Conservation (phyloP, 2,113 vertebrate species). For the Oryzias melastigma region DNA sequence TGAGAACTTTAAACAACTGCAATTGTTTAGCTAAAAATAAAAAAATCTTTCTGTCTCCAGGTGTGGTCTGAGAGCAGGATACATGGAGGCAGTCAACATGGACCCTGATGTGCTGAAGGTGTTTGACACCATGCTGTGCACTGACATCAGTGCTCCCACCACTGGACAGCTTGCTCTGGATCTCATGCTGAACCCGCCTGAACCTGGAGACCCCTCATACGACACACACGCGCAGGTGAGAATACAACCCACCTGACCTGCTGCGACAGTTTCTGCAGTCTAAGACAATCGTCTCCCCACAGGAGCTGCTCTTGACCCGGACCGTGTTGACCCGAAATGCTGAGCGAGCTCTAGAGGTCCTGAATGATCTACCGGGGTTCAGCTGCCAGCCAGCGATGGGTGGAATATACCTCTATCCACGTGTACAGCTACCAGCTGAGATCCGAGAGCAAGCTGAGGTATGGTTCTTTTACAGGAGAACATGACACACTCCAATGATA, state of each 20-base stretch:
- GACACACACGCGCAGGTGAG: conserved; percentile 43
- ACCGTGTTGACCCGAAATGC: conserved; percentile 55
- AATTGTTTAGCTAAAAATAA: too few species aligned
- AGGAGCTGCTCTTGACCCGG: conserved; percentile 49
- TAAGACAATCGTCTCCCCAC: neutral
- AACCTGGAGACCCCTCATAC: conserved; percentile 59
- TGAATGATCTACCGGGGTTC: conserved; percentile 60
- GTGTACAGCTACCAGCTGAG: conserved; percentile 38
- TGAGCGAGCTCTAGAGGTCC: conserved; percentile 29
- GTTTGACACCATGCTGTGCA: conserved; percentile 34
- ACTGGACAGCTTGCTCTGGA: conserved; percentile 67
- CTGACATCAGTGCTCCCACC: conserved; percentile 48
- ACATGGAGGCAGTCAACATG: conserved; percentile 74
- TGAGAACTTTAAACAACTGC: too few species aligned
- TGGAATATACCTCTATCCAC: conserved; percentile 60
- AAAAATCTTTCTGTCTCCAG: conserved; percentile 33
- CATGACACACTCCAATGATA: too few species aligned
- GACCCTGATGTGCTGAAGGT: conserved; percentile 51
- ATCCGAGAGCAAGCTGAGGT: conserved; percentile 52
- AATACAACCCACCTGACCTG: neutral
- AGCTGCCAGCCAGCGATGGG: conserved; percentile 55
- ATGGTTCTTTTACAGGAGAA: neutral
- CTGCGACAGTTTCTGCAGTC: too few species aligned
- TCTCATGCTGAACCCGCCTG: conserved; percentile 56
- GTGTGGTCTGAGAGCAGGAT: conserved; percentile 68